Base-by-base conservation (phyloP, 2,888 invertebrate species). In the Oscheius sp. region DNA sequence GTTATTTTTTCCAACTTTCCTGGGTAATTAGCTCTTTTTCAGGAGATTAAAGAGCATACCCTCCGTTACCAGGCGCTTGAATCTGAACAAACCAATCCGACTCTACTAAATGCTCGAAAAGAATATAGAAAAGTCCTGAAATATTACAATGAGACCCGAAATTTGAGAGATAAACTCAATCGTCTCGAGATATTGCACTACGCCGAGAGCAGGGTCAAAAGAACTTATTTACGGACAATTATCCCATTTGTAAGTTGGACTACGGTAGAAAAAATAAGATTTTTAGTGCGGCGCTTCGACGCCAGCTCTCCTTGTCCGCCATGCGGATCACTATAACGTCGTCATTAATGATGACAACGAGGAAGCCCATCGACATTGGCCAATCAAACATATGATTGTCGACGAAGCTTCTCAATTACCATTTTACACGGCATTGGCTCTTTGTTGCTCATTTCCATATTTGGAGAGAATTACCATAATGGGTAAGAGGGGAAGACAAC, bases 381-480 rank as follows among this genome's bases (percentile, higher is more conserved):
- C 5, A 7, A 49, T 49, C 6, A 49, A 49, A 13, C 56, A 58
- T 27, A 7, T 58, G 56, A 27, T 58, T 12, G 29, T 58, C 1
- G 56, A 58, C n/a, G 56, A 27, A 13, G 56, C 27, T 27, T 27
- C 25, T 9, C 56, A 58, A 55, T 2, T 55, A 13, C 56, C 29
- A 16, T 58, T 9, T 12, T 27, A 58, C 29, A 27, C 16, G 7
- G 9, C 27, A 16, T 27, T 58, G 29, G 25, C 56, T 25, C 16
- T 58, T 27, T 27, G 16, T n/a, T 25, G 56, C n/a, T 25, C 56
- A 1, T 27, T 58, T 13, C 7, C 7, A 13, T 1, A 58, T 29
- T 5, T 58, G 56, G 29, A 58, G 29, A 58, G 56, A 1, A 58
- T 58, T 12, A 58, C 56, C 29, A 58, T 58, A 13, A 27, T 25